phyloP scores from a whole-genome alignment of 2,888 invertebrate genomes.

The Agrochola macilenta region DNA sequence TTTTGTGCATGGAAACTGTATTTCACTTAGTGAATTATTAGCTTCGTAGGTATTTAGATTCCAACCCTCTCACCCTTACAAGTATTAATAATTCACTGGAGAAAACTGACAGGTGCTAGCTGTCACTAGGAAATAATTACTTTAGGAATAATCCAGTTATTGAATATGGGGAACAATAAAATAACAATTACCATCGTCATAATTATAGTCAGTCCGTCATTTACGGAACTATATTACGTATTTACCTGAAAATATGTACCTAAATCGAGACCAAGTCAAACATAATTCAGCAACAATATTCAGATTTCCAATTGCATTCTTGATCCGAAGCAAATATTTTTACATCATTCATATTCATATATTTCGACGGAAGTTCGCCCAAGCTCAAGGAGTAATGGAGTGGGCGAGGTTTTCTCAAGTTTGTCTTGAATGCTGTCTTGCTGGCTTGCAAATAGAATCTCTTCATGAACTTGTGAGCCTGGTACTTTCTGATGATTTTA shows the following conservation, averaged over 20 bases:
- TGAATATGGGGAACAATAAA: too few species aligned
- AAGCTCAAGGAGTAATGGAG: constrained; percentile 44
- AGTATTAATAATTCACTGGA: neutral
- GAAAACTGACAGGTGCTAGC: neutral
- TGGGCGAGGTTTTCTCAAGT: constrained; percentile 26
- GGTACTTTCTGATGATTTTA: constrained; percentile 7
- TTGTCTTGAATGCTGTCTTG: constrained; percentile 9
- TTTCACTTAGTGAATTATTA: too few species aligned
- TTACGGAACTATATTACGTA: neutral
- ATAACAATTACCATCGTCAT: neutral
- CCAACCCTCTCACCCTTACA: too few species aligned
- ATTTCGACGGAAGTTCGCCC: constrained; percentile 31
- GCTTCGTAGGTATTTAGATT: neutral
- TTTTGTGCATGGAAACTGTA: neutral
- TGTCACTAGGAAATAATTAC: neutral
- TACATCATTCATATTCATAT: constrained; percentile 41
- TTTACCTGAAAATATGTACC: neutral
- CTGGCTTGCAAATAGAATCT: neutral
- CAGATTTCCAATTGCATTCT: constrained; percentile 24
- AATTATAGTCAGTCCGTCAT: neutral
- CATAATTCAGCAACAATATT: constrained; percentile 10
- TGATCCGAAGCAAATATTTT: constrained; percentile 34
- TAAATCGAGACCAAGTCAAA: constrained; percentile 13
- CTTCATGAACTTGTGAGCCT: constrained; percentile 23
- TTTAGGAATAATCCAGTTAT: too few species aligned